Evolutionary conservation across 1,140 invertebrate species (phyloP).

Genomic region (Hylaeus anthracinus): DNA sequence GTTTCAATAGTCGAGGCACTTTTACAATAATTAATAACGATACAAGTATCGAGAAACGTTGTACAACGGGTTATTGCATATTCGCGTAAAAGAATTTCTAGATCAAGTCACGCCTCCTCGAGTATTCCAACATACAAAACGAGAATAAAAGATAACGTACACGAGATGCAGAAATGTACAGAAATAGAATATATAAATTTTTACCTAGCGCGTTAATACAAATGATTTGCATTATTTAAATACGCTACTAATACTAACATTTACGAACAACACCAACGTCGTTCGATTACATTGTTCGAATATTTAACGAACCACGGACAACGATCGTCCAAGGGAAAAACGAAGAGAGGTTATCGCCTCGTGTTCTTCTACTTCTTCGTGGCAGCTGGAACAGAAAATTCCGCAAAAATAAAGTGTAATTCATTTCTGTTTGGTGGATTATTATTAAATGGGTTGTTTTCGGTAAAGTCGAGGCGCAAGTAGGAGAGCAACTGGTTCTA

Average conservation of each 20-base stretch:
- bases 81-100: not conserved
- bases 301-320: not conserved
- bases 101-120: conserved; percentile 13
- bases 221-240: conserved; percentile 24
- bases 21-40: conserved; percentile 1
- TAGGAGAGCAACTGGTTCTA: not conserved
- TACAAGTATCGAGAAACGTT: not conserved
- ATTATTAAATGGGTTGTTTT: not conserved
- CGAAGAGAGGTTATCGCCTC: not conserved
- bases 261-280: conserved; percentile 11
- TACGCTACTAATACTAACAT: conserved; percentile 33
- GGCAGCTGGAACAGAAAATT: conserved; percentile 22
- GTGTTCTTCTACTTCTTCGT: conserved; percentile 42
- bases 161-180: not conserved
- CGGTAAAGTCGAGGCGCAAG: not conserved
- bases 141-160: not conserved
- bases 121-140: not conserved
- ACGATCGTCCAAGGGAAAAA: not conserved
- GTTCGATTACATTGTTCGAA: conserved; percentile 1
- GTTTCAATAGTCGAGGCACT: not conserved
- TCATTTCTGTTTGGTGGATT: not conserved
- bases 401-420: not conserved
- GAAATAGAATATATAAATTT: not conserved
- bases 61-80: not conserved
- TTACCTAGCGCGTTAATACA: not conserved